Conservation (phyloP, 2,888 invertebrate genomes). For the Charanyca ferruginea region DNA sequence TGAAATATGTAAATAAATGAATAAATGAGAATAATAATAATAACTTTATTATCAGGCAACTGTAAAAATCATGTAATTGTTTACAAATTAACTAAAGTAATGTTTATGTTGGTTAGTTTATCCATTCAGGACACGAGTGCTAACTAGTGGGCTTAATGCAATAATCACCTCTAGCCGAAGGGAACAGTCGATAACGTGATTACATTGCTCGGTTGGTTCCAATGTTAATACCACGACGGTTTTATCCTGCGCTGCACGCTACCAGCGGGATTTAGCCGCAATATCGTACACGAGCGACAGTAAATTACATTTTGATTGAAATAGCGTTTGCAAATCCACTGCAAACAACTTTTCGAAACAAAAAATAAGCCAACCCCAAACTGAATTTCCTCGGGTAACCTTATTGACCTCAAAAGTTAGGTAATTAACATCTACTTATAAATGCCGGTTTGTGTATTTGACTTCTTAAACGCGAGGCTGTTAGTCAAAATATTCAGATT, state of each 20-base stretch:
- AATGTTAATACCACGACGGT: constrained; percentile 38
- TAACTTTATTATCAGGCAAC: too few species aligned
- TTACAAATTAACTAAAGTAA: background rate
- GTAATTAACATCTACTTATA: constrained; percentile 53
- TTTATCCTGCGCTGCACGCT: constrained; percentile 30
- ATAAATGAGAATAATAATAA: too few species aligned
- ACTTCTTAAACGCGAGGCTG: constrained; percentile 39
- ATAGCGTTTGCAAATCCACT: constrained; percentile 36
- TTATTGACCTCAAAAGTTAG: constrained; percentile 52
- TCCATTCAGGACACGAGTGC: constrained; percentile 20
- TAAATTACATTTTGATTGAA: constrained; percentile 54
- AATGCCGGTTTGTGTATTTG: constrained; percentile 43
- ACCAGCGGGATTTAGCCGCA: constrained; percentile 25
- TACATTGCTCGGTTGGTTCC: constrained; percentile 52
- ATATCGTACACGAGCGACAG: constrained; percentile 21
- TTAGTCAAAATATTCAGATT: constrained; percentile 48
- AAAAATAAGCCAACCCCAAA: constrained; percentile 22
- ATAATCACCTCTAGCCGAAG: constrained; percentile 61
- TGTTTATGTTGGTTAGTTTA: constrained; percentile 10
- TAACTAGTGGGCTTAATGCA: constrained; percentile 49
- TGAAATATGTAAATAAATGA: too few species aligned
- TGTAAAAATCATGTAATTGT: background rate
- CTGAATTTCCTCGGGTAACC: constrained; percentile 34
- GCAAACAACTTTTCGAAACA: constrained; percentile 28
- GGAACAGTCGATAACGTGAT: constrained; percentile 61